A percentile compares a stretch with the other conserved stretches of the same genome.
Conservation (phyloP, 53 echinoderm and acorn worm species). For the Henricia sp. region DNA sequence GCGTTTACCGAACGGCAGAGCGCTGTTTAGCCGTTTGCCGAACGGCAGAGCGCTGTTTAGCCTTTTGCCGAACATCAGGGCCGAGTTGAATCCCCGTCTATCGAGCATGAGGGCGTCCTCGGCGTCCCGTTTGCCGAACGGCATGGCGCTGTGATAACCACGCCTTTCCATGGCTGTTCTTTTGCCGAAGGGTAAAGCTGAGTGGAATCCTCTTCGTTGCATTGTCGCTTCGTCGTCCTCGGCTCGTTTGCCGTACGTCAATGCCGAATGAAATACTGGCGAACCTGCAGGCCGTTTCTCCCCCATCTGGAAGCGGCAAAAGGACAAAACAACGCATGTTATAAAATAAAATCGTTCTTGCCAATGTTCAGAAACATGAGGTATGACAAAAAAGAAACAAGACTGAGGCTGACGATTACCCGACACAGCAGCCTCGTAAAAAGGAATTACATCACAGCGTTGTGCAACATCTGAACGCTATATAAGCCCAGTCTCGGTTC, state of each 20-base stretch:
- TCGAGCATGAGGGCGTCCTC: constrained; percentile 20
- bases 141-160: constrained; percentile 19
- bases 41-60: constrained; percentile 36
- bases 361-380: too few relatives aligned
- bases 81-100: constrained; percentile 44
- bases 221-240: background rate
- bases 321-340: too few relatives aligned
- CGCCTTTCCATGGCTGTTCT: constrained; percentile 46
- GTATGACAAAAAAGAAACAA: too few relatives aligned
- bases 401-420: too few relatives aligned
- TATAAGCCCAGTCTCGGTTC: too few relatives aligned
- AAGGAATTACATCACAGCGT: too few relatives aligned
- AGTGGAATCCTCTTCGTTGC: constrained; percentile 27
- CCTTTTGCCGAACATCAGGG: constrained; percentile 58
- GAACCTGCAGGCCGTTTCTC: constrained; percentile 35
- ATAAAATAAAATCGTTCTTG: too few relatives aligned
- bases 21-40: constrained; percentile 41
- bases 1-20: constrained; percentile 24
- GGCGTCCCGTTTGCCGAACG: constrained; percentile 34
- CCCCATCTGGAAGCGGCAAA: constrained; percentile 53
- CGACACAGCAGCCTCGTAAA: too few relatives aligned
- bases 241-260: constrained; percentile 45
- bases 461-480: too few relatives aligned
- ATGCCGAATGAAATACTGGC: constrained; percentile 34
- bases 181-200: constrained; percentile 44